Percentiles rank a stretch among this genome's conserved stretches.
Conservation (phyloP, 2,797 vertebrate species). For the Galagoides demidoff region DNA sequence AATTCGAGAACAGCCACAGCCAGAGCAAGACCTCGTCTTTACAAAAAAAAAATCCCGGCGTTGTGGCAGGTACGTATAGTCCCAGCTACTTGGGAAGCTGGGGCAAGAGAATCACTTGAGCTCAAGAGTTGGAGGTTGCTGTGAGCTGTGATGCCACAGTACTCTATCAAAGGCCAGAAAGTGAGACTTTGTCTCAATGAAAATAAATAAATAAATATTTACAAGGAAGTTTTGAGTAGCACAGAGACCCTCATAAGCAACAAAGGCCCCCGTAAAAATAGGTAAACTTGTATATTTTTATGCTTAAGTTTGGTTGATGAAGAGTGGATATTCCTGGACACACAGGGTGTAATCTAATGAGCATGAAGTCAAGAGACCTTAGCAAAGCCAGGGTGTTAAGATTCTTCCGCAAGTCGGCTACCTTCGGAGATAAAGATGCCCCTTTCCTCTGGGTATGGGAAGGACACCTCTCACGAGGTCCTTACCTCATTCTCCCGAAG, state of each 20-base stretch:
- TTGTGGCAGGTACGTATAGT: too few species aligned
- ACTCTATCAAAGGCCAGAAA: too few species aligned
- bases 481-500: not conserved
- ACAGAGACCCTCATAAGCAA: not conserved
- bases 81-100: too few species aligned
- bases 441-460: not conserved
- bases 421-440: not conserved
- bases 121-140: too few species aligned
- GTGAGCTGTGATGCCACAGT: too few species aligned
- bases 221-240: not conserved
- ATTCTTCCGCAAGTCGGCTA: not conserved
- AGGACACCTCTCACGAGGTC: not conserved
- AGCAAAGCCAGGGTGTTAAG: not conserved
- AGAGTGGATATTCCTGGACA: not conserved
- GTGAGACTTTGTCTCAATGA: too few species aligned
- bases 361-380: not conserved
- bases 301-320: not conserved
- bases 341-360: not conserved
- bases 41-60: too few species aligned
- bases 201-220: too few species aligned
- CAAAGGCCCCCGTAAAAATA: not conserved
- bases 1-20: too few species aligned
- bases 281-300: not conserved
- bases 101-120: too few species aligned
- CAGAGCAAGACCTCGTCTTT: too few species aligned